Percentiles rank a stretch among this genome's conserved stretches.
Evolutionary conservation across 2,888 invertebrate species (phyloP).

Genomic region (Cistogaster globosa): DNA sequence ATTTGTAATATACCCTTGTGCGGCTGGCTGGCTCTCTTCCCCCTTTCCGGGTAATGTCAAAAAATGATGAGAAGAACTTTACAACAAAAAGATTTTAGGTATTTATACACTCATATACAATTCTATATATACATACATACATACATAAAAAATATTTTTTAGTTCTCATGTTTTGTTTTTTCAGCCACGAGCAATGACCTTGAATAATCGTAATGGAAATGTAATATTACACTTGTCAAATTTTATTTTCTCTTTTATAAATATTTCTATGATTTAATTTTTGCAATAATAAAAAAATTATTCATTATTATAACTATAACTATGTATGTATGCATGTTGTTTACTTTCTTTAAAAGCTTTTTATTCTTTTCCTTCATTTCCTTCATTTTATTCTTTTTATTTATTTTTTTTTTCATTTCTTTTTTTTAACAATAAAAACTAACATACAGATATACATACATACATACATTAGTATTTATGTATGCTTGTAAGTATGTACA

Average conservation of each 20-base stretch:
- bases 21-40: conserved; percentile 19
- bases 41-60: neutral
- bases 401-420: neutral
- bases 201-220: conserved; percentile 64
- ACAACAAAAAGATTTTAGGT: conserved; percentile 43
- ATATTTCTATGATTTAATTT: neutral
- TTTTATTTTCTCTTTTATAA: neutral
- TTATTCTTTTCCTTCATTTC: neutral
- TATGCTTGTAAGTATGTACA: neutral
- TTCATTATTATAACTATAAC: neutral
- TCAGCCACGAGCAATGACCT: conserved; percentile 74
- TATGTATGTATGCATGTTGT: neutral
- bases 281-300: conserved; percentile 2
- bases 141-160: neutral
- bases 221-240: conserved; percentile 30
- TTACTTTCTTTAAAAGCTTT: conserved; percentile 39
- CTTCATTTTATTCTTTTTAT: neutral
- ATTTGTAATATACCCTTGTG: conserved; percentile 38
- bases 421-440: too few relatives aligned
- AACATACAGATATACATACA: too few relatives aligned
- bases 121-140: neutral
- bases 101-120: neutral
- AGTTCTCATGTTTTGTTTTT: conserved; percentile 1
- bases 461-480: neutral
- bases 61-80: conserved; percentile 54